Evolutionary conservation across 2,797 vertebrate species (phyloP), one percentile per base, ranked within the genome.

Genomic region (Buphagus erythrorhynchus): DNA sequence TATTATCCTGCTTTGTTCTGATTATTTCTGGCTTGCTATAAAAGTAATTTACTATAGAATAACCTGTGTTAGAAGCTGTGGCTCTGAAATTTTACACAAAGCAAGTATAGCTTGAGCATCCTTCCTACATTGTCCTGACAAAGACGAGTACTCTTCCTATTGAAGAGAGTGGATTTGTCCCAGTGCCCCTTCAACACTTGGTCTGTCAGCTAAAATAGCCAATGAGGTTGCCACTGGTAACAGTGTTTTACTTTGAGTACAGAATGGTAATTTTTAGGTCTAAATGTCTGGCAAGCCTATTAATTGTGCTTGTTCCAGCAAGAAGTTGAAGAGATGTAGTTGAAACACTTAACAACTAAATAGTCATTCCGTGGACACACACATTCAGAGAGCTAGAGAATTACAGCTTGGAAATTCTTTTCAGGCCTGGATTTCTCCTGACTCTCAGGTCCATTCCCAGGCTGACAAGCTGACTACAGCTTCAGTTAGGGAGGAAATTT

Each of bases 81-180:
- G 46, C 51, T 95, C 83, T 69, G 51, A 73, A 72, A 62, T 88
- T 90, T 93, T 78, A 48, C 48, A 90, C 69, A 93, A 93, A 90
- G 62, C 19, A 51, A 57, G 22, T 73, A 67, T 29, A 90, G 36
- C 52, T 52, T 73, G 31, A 86, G 9, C 16, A 25, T 74, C 36
- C 33, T 85, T 75, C 29, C 33, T 28, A 67, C 10, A 8, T 24
- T 73, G 16, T 57, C 43, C 58, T 63, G 33, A 79, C 31, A 84
- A 90, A 88, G 67, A 79, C 13, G 20, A 67, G 20, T 51, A 36
- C 14, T 78, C 16, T 59, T 40, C 19, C 5, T 54, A 10, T 15
- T 40, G 33, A 73, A 46, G 8, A 83, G 16, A 67, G 17, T 8
- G 33, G 17, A 61, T 88, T 81, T 25, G 28, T 57, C 16, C n/a